phyloP scores from a whole-genome alignment of 1,140 invertebrate species.

The Dysdera silvatica region DNA sequence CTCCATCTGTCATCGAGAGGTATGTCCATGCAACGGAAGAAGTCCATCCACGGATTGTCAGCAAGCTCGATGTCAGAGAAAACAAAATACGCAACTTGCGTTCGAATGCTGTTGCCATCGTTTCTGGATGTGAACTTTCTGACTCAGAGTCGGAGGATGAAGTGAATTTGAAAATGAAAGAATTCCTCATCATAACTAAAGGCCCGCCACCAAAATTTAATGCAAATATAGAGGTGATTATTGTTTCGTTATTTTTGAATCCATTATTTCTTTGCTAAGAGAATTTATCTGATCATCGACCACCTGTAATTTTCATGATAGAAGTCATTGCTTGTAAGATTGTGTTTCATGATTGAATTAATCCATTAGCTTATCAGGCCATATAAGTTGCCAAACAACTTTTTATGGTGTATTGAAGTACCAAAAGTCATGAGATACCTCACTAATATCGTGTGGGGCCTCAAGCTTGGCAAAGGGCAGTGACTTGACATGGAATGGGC shows the following conservation, averaged over 20 bases:
- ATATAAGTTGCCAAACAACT: too few species aligned
- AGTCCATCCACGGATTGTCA: neutral
- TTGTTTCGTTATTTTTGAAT: neutral
- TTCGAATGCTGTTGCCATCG: neutral
- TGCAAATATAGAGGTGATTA: constrained; percentile 12
- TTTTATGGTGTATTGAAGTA: too few species aligned
- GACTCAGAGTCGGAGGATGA: constrained; percentile 29
- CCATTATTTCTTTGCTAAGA: too few species aligned
- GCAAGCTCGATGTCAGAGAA: constrained; percentile 16
- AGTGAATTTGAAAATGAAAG: neutral
- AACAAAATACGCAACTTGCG: constrained; percentile 3
- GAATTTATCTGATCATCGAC: too few species aligned
- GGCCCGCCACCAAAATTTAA: constrained; percentile 29
- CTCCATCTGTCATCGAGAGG: neutral
- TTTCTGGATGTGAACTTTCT: constrained; percentile 18
- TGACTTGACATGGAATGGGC: too few species aligned
- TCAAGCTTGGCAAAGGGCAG: too few species aligned
- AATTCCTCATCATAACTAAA: constrained; percentile 20
- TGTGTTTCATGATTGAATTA: too few species aligned
- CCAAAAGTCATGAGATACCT: too few species aligned
- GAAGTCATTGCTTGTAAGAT: too few species aligned
- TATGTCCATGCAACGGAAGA: neutral
- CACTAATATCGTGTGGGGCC: too few species aligned
- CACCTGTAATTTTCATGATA: too few species aligned
- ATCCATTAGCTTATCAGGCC: too few species aligned